Evolutionary conservation across 2,113 vertebrate genomes (phyloP).

Genomic region (Tragelaphus scriptus): DNA sequence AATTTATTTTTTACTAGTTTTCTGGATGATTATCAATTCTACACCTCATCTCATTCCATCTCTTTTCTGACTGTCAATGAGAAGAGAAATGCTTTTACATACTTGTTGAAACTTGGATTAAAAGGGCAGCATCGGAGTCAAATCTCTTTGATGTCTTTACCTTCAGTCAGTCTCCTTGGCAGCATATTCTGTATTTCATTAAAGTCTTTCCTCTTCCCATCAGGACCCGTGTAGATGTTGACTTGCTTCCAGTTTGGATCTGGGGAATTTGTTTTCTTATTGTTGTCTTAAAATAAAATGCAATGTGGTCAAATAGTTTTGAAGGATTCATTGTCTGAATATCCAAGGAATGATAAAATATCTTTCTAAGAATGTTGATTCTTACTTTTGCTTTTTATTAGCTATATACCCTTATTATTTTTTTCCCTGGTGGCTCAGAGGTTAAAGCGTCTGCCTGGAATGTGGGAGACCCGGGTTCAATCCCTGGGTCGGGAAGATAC

Average conservation of each 20-base stretch:
- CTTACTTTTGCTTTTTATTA: background rate
- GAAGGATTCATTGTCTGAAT: background rate
- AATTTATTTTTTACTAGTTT: background rate
- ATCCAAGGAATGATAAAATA: background rate
- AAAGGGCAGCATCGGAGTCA: background rate
- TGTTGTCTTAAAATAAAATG: background rate
- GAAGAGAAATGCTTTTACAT: background rate
- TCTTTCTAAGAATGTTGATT: background rate
- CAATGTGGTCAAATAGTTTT: background rate
- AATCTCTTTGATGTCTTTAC: background rate
- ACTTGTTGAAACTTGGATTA: background rate
- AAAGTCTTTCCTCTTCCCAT: background rate
- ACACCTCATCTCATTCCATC: background rate
- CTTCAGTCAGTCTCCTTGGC: background rate
- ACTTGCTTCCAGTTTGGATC: background rate
- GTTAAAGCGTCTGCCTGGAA: too few species aligned
- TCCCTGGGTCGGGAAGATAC: too few species aligned
- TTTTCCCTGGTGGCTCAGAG: too few species aligned
- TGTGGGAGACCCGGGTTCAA: accelerated
- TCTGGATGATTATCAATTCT: background rate
- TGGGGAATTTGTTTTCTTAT: background rate
- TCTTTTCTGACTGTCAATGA: background rate
- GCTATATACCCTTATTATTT: background rate
- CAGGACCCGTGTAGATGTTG: background rate
- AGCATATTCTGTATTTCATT: background rate